Evolutionary conservation across 2,888 invertebrate species (phyloP).

Genomic region (Linyphia triangularis): DNA sequence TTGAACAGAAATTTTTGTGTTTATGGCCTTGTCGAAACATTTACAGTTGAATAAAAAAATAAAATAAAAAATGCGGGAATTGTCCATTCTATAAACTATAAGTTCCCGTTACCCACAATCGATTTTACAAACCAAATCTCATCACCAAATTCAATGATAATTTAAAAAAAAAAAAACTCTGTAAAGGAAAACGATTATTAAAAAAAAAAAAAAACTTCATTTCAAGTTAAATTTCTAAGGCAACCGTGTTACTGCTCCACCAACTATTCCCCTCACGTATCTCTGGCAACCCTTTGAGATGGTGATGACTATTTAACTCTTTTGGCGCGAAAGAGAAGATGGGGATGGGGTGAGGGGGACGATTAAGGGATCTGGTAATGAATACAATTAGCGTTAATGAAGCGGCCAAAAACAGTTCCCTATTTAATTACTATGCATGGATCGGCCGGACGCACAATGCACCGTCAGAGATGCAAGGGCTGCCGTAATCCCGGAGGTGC

Average conservation of each 20-base stretch:
- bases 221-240: no score
- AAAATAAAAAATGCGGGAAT: no score
- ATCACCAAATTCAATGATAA: no score
- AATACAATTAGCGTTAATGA: slow-evolving; percentile 75
- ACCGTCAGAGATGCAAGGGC: slow-evolving; percentile 52
- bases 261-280: slow-evolving; percentile 33
- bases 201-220: no score
- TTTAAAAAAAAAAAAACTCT: no score
- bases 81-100: no score
- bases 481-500: slow-evolving; percentile 33
- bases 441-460: slow-evolving; percentile 67
- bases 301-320: slow-evolving; percentile 74
- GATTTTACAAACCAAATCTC: no score
- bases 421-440: slow-evolving; percentile 75
- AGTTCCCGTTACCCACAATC: no score
- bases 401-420: slow-evolving; percentile 74
- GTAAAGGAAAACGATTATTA: no score
- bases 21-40: no score
- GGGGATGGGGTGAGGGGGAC: slow-evolving; percentile 21
- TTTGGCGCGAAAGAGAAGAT: slow-evolving; percentile 45
- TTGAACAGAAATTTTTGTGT: no score
- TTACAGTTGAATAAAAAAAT: no score
- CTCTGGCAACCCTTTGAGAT: slow-evolving; percentile 48
- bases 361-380: slow-evolving; percentile 73
- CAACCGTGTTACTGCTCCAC: background rate